Evolutionary conservation across 2,797 vertebrate species (phyloP).

Genomic region (Myiotriccus ornatus): DNA sequence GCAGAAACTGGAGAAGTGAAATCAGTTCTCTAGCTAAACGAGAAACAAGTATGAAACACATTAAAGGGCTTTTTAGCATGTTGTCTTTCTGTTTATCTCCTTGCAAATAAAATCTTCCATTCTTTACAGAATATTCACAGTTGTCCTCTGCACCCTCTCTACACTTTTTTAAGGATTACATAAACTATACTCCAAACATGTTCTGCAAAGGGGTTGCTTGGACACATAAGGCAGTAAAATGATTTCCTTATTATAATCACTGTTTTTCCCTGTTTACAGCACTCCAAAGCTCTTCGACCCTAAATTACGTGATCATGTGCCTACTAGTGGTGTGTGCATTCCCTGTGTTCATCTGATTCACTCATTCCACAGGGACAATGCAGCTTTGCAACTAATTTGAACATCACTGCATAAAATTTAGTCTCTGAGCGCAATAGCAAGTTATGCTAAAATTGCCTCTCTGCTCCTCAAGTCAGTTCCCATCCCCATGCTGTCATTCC

Average conservation of each 20-base stretch:
- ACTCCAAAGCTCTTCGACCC: neutral
- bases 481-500: neutral
- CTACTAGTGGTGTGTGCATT: neutral
- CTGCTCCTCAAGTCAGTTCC: neutral
- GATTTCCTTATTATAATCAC: neutral
- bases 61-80: neutral
- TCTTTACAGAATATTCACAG: neutral
- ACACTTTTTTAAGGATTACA: neutral
- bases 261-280: neutral
- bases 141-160: neutral
- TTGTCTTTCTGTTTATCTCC: neutral
- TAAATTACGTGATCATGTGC: neutral
- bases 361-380: neutral
- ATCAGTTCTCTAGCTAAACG: neutral
- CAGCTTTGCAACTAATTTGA: neutral
- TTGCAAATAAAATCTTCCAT: neutral
- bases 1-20: neutral
- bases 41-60: neutral
- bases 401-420: neutral
- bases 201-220: neutral
- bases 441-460: neutral
- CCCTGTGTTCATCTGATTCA: neutral
- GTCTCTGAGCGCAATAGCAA: neutral
- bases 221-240: neutral
- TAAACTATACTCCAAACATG: neutral